Evolutionary conservation across 2,113 vertebrate species (phyloP).

Genomic region (Hemibagrus wyckioides): DNA sequence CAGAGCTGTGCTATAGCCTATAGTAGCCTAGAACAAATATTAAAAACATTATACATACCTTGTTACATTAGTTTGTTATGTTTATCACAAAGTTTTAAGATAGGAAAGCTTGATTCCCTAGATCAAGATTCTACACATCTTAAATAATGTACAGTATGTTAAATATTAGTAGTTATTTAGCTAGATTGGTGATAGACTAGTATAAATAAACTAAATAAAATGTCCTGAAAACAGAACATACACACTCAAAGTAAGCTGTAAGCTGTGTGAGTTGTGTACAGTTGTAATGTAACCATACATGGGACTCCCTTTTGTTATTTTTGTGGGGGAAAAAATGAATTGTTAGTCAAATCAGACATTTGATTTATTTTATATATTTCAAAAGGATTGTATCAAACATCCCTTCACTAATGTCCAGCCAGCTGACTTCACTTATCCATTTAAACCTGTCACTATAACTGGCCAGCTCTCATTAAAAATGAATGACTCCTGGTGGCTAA

Average conservation of each 20-base stretch:
- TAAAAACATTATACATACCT: not conserved
- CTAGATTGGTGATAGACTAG: not conserved
- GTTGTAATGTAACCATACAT: not conserved
- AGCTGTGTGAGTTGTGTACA: not conserved
- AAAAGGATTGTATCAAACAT: not conserved
- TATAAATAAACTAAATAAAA: not conserved
- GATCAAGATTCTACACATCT: not conserved
- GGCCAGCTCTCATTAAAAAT: not conserved
- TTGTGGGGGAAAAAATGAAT: not conserved
- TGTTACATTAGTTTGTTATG: not conserved
- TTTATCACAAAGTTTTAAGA: not conserved
- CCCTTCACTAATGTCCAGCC: not conserved
- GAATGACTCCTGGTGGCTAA: not conserved
- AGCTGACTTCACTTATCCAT: not conserved
- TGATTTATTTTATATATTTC: not conserved
- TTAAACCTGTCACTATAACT: not conserved
- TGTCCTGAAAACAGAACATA: not conserved
- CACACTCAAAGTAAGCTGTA: not conserved
- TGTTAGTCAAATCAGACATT: not conserved
- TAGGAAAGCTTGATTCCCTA: not conserved
- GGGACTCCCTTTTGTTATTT: not conserved
- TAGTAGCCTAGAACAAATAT: not conserved
- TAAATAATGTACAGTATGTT: not conserved
- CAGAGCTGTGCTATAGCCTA: too few relatives aligned
- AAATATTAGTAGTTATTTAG: not conserved